A percentile compares a stretch with the other conserved stretches of the same genome.
phyloP scores from a whole-genome alignment of 2,113 vertebrate species.

The Sclerurus mexicanus region DNA sequence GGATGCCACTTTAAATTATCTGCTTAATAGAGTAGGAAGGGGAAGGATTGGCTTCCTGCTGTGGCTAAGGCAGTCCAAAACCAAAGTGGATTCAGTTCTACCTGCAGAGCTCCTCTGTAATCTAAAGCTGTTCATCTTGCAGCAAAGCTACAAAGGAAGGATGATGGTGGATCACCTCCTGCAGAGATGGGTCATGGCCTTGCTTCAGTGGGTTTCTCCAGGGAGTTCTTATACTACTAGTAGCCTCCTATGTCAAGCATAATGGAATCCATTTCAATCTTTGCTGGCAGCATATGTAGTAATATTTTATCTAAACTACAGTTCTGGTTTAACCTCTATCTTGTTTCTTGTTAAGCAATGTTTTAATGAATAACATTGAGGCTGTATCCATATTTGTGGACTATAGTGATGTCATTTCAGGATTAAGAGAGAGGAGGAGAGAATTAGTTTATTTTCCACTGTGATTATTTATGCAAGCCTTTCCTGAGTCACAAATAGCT shows the following conservation, averaged over 20 bases:
- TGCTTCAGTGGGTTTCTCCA: not conserved
- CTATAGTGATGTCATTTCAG: slow-evolving; percentile 14
- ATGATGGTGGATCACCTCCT: not conserved
- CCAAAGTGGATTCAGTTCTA: not conserved
- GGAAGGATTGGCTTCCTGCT: slow-evolving; percentile 47
- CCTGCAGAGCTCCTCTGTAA: slow-evolving; percentile 24
- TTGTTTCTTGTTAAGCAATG: not conserved
- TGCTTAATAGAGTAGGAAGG: slow-evolving; percentile 53
- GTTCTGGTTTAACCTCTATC: not conserved
- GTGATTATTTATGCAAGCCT: slow-evolving; percentile 27
- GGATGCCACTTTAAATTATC: slow-evolving; percentile 53
- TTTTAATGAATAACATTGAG: not conserved
- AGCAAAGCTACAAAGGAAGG: not conserved
- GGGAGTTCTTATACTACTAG: not conserved
- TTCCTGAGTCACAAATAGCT: not conserved
- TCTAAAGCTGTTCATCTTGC: not conserved
- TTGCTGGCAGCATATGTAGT: not conserved
- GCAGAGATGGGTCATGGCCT: not conserved
- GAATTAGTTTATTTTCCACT: not conserved
- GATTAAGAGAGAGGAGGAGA: not conserved
- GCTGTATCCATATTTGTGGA: not conserved
- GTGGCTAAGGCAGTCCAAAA: slow-evolving; percentile 4
- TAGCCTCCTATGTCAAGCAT: not conserved
- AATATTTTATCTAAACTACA: not conserved
- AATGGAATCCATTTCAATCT: not conserved